Evolutionary conservation across 2,888 invertebrate species (phyloP).

Genomic region (Neuroscelio doddi): DNA sequence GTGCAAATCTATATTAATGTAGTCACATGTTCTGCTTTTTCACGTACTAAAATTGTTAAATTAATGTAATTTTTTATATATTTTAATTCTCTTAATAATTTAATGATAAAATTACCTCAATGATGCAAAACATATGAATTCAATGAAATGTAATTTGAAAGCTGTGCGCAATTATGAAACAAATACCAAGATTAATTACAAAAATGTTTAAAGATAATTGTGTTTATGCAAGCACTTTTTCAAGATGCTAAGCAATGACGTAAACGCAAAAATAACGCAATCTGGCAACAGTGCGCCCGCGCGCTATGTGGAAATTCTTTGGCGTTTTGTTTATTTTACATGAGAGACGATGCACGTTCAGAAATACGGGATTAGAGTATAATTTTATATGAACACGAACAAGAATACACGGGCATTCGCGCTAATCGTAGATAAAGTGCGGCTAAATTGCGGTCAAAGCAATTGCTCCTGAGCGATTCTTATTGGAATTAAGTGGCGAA

Average conservation of each 20-base stretch:
- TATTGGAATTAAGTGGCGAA: slow-evolving; percentile 36
- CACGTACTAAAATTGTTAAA: too few species aligned
- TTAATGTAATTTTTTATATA: too few species aligned
- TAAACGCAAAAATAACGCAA: slow-evolving; percentile 3
- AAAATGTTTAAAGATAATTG: slow-evolving; percentile 2
- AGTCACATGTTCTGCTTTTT: too few species aligned
- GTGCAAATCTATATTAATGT: too few species aligned
- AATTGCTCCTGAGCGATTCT: slow-evolving; percentile 23
- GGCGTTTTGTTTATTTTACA: slow-evolving; percentile 33
- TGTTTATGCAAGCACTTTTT: slow-evolving; percentile 4
- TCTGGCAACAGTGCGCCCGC: background rate
- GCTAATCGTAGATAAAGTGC: slow-evolving; percentile 36
- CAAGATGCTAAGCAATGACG: background rate
- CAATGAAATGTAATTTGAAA: slow-evolving; percentile 1
- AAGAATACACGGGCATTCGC: slow-evolving; percentile 11
- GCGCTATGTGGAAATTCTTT: slow-evolving; percentile 20
- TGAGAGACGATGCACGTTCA: slow-evolving; percentile 25
- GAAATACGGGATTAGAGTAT: slow-evolving; percentile 26
- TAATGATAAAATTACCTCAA: too few species aligned
- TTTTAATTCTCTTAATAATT: too few species aligned
- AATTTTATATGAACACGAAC: slow-evolving; percentile 27
- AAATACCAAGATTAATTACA: background rate
- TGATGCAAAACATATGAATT: too few species aligned
- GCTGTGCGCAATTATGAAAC: background rate
- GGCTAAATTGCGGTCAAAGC: slow-evolving; percentile 38